Percentiles rank a stretch among this genome's conserved stretches.
Evolutionary conservation across 2,888 invertebrate genomes (phyloP).

Genomic region (Philaethria dido): DNA sequence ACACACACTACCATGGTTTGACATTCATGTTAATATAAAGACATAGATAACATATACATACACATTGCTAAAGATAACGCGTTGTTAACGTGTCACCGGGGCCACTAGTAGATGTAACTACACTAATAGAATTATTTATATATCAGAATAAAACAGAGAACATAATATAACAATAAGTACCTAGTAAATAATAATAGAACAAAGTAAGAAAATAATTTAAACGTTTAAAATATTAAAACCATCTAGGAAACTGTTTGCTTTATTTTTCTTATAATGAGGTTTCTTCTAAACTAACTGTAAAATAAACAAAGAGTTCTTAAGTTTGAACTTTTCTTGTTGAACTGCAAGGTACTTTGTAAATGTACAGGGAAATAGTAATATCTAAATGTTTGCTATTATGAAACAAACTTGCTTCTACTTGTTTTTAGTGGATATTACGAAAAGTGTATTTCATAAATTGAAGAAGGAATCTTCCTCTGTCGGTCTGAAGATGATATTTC

Average conservation of each 20-base stretch:
- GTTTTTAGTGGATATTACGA: neutral
- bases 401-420: constrained; percentile 2
- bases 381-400: constrained; percentile 17
- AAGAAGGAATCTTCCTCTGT: neutral
- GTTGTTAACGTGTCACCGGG: too few species aligned
- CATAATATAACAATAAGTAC: too few species aligned
- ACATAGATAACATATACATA: too few species aligned
- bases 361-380: constrained; percentile 18
- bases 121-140: too few species aligned
- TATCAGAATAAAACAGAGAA: too few species aligned
- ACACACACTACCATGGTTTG: too few species aligned
- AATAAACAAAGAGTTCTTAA: constrained; percentile 21
- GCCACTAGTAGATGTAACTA: too few species aligned
- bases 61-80: too few species aligned
- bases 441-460: neutral
- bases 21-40: too few species aligned
- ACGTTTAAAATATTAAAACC: constrained; percentile 13
- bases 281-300: constrained; percentile 23
- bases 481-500: neutral
- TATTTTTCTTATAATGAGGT: constrained; percentile 19
- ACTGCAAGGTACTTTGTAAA: constrained; percentile 14
- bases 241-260: neutral
- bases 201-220: constrained; percentile 10
- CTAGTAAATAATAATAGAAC: too few species aligned
- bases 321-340: constrained; percentile 25